Conservation (phyloP, 2,797 vertebrate genomes). For the Catamblyrhynchus diadema region DNA sequence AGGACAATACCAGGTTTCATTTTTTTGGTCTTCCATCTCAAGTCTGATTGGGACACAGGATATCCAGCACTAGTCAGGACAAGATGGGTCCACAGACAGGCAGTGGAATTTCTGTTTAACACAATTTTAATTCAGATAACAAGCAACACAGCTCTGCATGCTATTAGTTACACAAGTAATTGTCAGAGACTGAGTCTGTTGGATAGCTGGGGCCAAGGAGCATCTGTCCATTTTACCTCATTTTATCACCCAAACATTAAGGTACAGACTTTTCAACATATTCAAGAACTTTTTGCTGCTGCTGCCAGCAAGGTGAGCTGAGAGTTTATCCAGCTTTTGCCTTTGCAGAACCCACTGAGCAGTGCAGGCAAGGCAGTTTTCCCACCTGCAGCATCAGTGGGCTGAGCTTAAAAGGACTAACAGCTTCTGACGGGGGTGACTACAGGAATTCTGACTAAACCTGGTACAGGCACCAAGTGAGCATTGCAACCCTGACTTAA, state of each 20-base stretch:
- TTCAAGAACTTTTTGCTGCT: neutral
- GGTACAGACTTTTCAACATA: neutral
- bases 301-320: neutral
- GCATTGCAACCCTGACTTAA: neutral
- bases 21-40: neutral
- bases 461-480: neutral
- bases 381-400: neutral
- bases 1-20: neutral
- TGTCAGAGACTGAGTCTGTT: neutral
- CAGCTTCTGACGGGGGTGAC: neutral
- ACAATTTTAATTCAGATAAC: neutral
- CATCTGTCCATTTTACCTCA: neutral
- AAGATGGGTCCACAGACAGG: neutral
- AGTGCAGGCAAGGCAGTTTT: neutral
- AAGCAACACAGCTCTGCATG: neutral
- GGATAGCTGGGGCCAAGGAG: neutral
- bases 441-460: neutral
- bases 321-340: neutral
- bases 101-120: neutral
- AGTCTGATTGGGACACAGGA: neutral
- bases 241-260: neutral
- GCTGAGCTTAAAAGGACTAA: neutral
- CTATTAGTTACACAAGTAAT: neutral
- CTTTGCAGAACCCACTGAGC: neutral
- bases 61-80: neutral